These are phyloP conservation scores for Phortica magna DNA, from an alignment of 2,888 invertebrate species.

Conservation along the genomic window DNA sequence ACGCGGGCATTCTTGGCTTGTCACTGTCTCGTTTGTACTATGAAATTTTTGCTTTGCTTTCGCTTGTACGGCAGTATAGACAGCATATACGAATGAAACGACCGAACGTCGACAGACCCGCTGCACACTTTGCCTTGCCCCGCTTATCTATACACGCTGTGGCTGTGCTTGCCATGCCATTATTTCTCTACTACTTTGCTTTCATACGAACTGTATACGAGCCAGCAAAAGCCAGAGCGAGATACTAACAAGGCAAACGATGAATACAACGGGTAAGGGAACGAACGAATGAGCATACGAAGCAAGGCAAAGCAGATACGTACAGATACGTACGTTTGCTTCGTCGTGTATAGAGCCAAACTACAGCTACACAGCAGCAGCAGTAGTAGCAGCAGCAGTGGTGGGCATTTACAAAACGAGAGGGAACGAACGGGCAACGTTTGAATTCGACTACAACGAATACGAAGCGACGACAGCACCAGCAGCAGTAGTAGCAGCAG, in stretches of 20 bases:
- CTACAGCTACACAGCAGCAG: neutral
- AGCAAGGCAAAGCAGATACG: constrained; percentile 15
- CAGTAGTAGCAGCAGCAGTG: neutral
- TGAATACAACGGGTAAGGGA: neutral
- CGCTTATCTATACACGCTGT: neutral
- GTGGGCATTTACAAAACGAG: neutral
- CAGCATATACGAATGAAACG: neutral
- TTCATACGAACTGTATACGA: neutral
- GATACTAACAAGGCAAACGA: constrained; percentile 10
- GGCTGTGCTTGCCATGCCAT: neutral
- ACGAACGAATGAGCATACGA: constrained; percentile 41
- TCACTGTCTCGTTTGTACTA: constrained; percentile 27
- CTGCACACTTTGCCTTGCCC: neutral
- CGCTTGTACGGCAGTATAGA: constrained; percentile 30
- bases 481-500: neutral
- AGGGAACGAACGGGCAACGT: neutral
- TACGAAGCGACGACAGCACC: neutral
- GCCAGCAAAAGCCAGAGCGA: constrained; percentile 13
- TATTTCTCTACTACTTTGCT: constrained; percentile 3
- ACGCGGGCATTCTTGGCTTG: constrained; percentile 53
- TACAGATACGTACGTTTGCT: neutral
- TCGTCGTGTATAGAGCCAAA: neutral
- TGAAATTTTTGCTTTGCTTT: constrained; percentile 51
- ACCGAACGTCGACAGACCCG: neutral
- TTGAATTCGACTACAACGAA: neutral